A percentile compares a stretch with the other conserved stretches of the same genome.
Evolutionary conservation across 2,888 invertebrate species (phyloP).

Genomic region (Morpho helenor): DNA sequence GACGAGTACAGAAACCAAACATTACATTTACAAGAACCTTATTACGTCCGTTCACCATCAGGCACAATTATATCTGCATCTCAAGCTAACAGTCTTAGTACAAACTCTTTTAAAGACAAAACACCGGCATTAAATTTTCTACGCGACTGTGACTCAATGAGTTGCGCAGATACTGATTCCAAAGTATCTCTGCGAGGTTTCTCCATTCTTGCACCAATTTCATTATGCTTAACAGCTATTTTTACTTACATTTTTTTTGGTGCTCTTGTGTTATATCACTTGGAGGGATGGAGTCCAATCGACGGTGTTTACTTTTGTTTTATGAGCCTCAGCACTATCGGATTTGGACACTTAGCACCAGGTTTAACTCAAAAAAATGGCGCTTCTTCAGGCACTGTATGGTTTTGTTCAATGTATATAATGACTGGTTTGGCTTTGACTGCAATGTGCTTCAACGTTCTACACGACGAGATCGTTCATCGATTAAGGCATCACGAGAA

Average conservation of each 20-base stretch:
- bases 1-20: constrained; percentile 83
- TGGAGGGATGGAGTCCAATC: constrained; percentile 95
- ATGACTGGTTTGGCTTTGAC: constrained; percentile 93
- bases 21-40: constrained; percentile 82
- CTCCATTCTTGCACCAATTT: constrained; percentile 92
- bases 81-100: constrained; percentile 67
- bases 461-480: constrained; percentile 93
- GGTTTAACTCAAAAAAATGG: constrained; percentile 78
- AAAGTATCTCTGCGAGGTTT: constrained; percentile 84
- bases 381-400: constrained; percentile 83
- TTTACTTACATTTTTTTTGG: constrained; percentile 95
- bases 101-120: constrained; percentile 68
- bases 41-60: constrained; percentile 81
- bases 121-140: constrained; percentile 62
- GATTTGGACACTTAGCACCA: constrained; percentile 92
- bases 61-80: constrained; percentile 75
- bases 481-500: constrained; percentile 83
- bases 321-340: constrained; percentile 95
- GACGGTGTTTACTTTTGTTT: constrained; percentile 97
- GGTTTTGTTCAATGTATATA: constrained; percentile 94
- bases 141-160: constrained; percentile 76
- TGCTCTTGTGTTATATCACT: constrained; percentile 90
- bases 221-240: constrained; percentile 93
- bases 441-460: constrained; percentile 87
- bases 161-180: constrained; percentile 84